Conservation (phyloP, 1,140 invertebrate genomes). For the Sweltsa coloradensis region DNA sequence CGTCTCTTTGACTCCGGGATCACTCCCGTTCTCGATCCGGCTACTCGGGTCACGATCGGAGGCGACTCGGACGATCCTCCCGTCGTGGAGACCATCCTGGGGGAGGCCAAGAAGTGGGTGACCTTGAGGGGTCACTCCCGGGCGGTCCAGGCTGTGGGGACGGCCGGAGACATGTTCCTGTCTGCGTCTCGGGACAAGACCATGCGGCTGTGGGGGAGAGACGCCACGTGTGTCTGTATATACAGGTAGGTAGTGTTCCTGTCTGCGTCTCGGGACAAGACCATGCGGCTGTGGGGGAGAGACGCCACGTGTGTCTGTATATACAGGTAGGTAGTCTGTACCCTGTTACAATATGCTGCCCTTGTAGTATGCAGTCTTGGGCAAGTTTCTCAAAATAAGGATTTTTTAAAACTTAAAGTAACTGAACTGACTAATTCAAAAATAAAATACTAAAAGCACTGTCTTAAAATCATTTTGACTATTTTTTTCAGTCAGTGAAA, state of each 20-base stretch:
- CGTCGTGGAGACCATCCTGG: conserved; percentile 21
- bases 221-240: conserved; percentile 51
- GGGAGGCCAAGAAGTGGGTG: conserved; percentile 37
- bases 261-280: conserved; percentile 64
- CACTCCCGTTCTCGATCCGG: too few species aligned
- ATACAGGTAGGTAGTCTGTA: conserved; percentile 65
- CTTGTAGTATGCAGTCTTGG: too few species aligned
- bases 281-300: conserved; percentile 58
- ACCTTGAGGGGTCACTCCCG: conserved; percentile 57
- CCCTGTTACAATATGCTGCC: too few species aligned
- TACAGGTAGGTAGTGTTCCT: conserved; percentile 64
- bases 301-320: conserved; percentile 53
- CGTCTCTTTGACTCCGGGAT: neutral
- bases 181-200: conserved; percentile 67
- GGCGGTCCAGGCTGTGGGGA: conserved; percentile 57
- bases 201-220: conserved; percentile 57
- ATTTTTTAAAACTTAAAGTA: too few species aligned
- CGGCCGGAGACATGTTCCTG: conserved; percentile 47
- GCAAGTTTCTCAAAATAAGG: too few species aligned
- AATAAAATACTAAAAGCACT: too few species aligned
- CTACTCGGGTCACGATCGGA: too few species aligned
- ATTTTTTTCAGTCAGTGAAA: too few species aligned
- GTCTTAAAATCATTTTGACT: too few species aligned
- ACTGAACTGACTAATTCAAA: too few species aligned
- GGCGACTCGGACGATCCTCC: too few species aligned